Evolutionary conservation across 2,113 vertebrate genomes (phyloP), one percentile per base, ranked within the genome.

Genomic region (Cryptomyrus ogoouensis): DNA sequence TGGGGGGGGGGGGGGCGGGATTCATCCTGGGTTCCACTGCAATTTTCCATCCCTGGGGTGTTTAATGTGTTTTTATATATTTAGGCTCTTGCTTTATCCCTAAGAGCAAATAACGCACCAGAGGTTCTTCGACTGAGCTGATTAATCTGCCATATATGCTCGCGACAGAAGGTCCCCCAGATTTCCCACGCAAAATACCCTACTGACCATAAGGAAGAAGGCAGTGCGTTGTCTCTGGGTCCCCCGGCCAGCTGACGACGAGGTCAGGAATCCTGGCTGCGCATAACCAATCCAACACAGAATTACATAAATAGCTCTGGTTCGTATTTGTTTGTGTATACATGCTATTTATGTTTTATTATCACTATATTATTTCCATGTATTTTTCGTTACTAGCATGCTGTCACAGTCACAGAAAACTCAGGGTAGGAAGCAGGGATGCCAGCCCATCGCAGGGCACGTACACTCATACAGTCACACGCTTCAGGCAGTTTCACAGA

Each of bases 191-290:
- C n/a, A n/a, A 84, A 84, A 84, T 47, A 44, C 83, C 7, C 83
- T 47, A 2, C 19, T 87, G 27, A 27, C 84, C 84, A 52, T 87
- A 87, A 50, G 46, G 83, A 84, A 84, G 44, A 42, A 84, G 84
- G 27, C 49, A 12, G 24, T 3, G 24, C 13, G 46, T 52, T 4
- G n/a, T 17, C 84, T 46, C 21, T 3, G n/a, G 8, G 1, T 31
- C 10, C 24, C 21, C 12, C 47, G n/a, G 49, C 53, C 52, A 10
- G 31, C 87, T 88, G 50, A 50, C 50, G 35, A 0, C 31, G 87
- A 21, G 53, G 50, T 52, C 49, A 87, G n/a, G 13, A 50, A 13
- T 87, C n/a, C 44, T 52, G 49, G 84, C 49, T 52, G 84, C 4
- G 49, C 47, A 4, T 12, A 84, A 47, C 42, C 8, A 46, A 13